Evolutionary conservation across 2,888 invertebrate genomes (phyloP).

Genomic region (Netelia fuscicornis): DNA sequence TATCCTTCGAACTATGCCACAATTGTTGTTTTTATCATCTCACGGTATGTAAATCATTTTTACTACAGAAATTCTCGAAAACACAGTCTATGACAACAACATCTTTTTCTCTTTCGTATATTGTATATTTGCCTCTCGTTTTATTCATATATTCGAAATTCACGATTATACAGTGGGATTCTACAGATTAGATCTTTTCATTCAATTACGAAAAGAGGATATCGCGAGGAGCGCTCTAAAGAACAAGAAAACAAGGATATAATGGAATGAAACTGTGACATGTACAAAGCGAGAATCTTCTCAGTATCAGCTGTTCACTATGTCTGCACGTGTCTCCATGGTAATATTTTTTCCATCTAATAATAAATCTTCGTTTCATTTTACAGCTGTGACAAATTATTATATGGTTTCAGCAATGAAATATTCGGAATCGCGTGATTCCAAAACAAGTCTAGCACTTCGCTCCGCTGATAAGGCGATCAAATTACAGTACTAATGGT

Average conservation of each 20-base stretch:
- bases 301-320: background rate
- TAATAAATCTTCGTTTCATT: constrained; percentile 17
- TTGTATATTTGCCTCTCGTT: constrained; percentile 58
- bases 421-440: constrained; percentile 21
- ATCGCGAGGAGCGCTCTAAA: constrained; percentile 69
- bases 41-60: background rate
- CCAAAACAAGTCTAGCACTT: constrained; percentile 33
- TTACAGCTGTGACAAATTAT: constrained; percentile 9
- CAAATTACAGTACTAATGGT: constrained; percentile 77
- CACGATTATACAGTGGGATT: constrained; percentile 81
- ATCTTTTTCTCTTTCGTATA: constrained; percentile 7
- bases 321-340: background rate
- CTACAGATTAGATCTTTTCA: constrained; percentile 81
- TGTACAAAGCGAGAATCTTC: background rate
- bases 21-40: background rate
- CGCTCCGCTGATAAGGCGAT: constrained; percentile 69
- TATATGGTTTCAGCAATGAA: background rate
- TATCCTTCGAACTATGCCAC: no score
- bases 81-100: background rate
- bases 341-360: background rate
- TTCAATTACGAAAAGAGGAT: constrained; percentile 77
- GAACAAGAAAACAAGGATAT: constrained; percentile 53
- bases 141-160: constrained; percentile 68
- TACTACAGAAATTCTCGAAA: background rate
- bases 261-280: constrained; percentile 32